Conservation (phyloP, 2,888 invertebrate species). For the Troilus luridus region DNA sequence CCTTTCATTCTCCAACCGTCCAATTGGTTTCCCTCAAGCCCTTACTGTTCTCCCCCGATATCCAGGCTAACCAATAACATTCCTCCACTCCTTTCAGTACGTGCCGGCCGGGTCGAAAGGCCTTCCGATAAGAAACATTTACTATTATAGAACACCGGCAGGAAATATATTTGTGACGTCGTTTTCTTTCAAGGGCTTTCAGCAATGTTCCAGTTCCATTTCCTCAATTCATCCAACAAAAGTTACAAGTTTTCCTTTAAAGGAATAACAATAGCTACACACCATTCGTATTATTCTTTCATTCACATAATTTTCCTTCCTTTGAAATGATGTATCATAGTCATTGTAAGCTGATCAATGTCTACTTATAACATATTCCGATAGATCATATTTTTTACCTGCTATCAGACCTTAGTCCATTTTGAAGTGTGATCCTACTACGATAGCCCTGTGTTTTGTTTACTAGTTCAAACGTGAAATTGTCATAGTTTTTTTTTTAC, state of each 20-base stretch:
- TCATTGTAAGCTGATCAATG: too few species aligned
- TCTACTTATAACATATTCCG: too few species aligned
- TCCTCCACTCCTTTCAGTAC: neutral
- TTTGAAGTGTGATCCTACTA: too few species aligned
- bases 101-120: neutral
- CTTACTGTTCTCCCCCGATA: neutral
- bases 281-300: neutral
- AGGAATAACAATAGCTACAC: neutral
- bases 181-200: neutral
- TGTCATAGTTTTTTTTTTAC: too few species aligned
- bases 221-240: neutral
- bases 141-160: neutral
- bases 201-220: neutral
- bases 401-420: too few species aligned
- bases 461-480: too few species aligned
- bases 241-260: neutral
- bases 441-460: too few species aligned
- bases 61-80: neutral
- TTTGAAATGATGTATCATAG: too few species aligned
- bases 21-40: neutral
- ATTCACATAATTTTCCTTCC: too few species aligned
- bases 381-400: too few species aligned
- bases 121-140: neutral
- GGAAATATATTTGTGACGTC: neutral
- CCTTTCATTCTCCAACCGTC: neutral